Evolutionary conservation across 1,140 invertebrate species (phyloP), one percentile per base, ranked within the genome.

Genomic region (Drepana arcuata): DNA sequence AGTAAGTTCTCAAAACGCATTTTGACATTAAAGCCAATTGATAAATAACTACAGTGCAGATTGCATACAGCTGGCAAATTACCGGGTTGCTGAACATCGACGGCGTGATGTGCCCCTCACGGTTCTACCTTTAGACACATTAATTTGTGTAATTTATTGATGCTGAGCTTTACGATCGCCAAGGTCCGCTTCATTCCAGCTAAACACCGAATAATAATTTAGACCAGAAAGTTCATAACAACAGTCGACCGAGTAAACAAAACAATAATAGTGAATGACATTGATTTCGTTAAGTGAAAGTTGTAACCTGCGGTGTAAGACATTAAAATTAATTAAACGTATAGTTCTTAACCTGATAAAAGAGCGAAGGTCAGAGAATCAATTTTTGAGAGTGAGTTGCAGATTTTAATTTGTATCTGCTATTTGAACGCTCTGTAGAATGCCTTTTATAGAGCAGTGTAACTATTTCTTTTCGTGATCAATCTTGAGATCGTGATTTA

Each of bases 91-190:
- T 31, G 29, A 32, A 54, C 41, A 38, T 30, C 43, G 41, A 45
- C 43, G 37, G 41, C 46, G 62, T 59, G 55, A 62, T 53, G 47
- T 30, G 49, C 42, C 43, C 36, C 48, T 60, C 61, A 58, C 57
- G 55, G 53, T 34, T 48, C 41, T 47, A 38, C 35, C 45, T 54
- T 54, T 41, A 41, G 54, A 61, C 58, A 61, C 47, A 24, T 58
- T 61, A 58, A 58, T 65, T 53, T 38, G 40, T 52, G 45, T 53
- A 51, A 52, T 52, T 46, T 44, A 37, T 10, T 26, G 24, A 10
- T 26, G 4, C 2, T 26, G n/a, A 26, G n/a, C 24, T 26, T 26
- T 26, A 2, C 2, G n/a, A 21, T 9, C 4, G 18, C 18, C 18
- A 21, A n/a, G n/a, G n/a, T n/a, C n/a, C n/a, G n/a, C n/a, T n/a